Evolutionary conservation across 2,888 invertebrate species (phyloP), one percentile per base, ranked within the genome.

Genomic region (Argyra leucocephala): DNA sequence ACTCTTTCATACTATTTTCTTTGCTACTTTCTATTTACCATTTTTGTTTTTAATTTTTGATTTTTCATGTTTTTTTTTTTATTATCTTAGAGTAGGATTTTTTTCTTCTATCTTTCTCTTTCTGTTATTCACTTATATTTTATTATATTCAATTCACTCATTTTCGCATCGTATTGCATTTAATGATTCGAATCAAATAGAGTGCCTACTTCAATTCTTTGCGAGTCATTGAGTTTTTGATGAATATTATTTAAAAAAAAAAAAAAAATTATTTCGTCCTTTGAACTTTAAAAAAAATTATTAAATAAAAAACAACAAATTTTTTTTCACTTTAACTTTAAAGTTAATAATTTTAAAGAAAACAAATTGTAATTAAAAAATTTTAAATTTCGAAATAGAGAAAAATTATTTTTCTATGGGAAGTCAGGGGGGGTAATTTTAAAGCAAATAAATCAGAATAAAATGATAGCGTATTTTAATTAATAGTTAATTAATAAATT

Each of bases 161-260:
- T 48, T 48, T 48, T 48, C 48, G 48, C 48, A 48, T 48, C 48
- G 48, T 48, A 48, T 48, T n/a, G 48, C n/a, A 48, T 48, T 48
- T 48, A 48, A 48, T 48, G 48, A 15, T 1, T 48, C 48, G 48
- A 48, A 15, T 48, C 48, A 48, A 48, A 18, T n/a, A 15, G 6
- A n/a, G 12, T 3, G 37, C 3, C 2, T n/a, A 48, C 48, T 48
- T 48, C 2, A 12, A 5, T 48, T 15, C 18, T 18, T 48, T 48
- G 12, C 15, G n/a, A 48, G 18, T 48, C 18, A 48, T 48, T 48
- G n/a, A 15, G 48, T 48, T 48, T 15, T 48, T 48, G 48, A 48
- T 48, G 48, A 48, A n/a, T 31, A 6, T 31, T 10, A 31, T 31
- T 26, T 26, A 48, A 18, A 48, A 18, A 18, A 18, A 48, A 18